Percentiles rank a stretch among this genome's conserved stretches.
Evolutionary conservation across 1,140 invertebrate species (phyloP).

Genomic region (Armadillidium nasatum): DNA sequence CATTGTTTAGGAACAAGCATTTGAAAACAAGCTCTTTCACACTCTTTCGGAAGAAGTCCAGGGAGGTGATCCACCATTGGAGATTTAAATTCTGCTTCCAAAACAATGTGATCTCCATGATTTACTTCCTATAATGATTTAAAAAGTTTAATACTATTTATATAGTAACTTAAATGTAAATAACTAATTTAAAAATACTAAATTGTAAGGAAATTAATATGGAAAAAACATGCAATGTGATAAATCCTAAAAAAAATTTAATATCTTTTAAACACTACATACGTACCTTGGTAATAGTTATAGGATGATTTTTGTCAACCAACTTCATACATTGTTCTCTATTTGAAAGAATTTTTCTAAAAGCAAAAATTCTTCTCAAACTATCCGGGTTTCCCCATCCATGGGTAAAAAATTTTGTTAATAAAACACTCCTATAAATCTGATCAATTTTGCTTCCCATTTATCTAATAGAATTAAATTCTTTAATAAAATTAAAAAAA

Average conservation of each 20-base stretch:
- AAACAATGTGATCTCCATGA: slow-evolving; percentile 65
- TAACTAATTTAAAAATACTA: background rate
- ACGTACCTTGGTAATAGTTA: slow-evolving; percentile 81
- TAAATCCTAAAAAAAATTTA: too few relatives aligned
- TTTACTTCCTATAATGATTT: too few relatives aligned
- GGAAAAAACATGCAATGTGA: too few relatives aligned
- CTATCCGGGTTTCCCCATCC: slow-evolving; percentile 93
- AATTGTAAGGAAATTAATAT: too few relatives aligned
- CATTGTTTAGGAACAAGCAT: slow-evolving; percentile 77
- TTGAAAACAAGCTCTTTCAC: slow-evolving; percentile 76
- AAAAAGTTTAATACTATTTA: too few relatives aligned
- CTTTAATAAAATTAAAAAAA: too few relatives aligned
- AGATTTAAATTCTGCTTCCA: slow-evolving; percentile 84
- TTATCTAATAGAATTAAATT: too few relatives aligned
- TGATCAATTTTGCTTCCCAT: background rate
- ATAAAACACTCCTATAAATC: background rate
- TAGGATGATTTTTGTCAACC: slow-evolving; percentile 73
- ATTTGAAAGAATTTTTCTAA: slow-evolving; percentile 79
- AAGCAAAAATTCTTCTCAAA: slow-evolving; percentile 82
- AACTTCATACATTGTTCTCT: slow-evolving; percentile 75
- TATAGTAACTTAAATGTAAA: background rate
- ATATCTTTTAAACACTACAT: too few relatives aligned
- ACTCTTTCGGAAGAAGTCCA: slow-evolving; percentile 76
- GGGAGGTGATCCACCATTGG: slow-evolving; percentile 78
- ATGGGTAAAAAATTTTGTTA: slow-evolving; percentile 52